Conservation (phyloP, 2,888 invertebrate species). For the Idaea biselata region DNA sequence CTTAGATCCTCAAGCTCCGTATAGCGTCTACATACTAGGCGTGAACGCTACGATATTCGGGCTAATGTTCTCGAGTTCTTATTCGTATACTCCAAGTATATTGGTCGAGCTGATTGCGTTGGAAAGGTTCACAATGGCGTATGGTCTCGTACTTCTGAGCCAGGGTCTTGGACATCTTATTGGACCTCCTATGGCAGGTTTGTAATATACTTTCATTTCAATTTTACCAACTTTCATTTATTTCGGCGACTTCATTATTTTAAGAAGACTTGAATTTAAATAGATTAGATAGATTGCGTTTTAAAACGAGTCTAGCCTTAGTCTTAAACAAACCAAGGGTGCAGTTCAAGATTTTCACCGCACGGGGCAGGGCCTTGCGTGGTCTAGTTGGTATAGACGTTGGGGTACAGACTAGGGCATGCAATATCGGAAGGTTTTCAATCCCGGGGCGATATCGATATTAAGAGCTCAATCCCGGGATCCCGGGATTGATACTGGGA, state of each 20-base stretch:
- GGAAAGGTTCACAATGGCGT: constrained; percentile 95
- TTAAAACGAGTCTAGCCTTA: too few relatives aligned
- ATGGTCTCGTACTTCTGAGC: constrained; percentile 92
- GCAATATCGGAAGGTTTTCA: too few relatives aligned
- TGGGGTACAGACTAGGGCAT: too few relatives aligned
- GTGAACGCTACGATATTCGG: constrained; percentile 87
- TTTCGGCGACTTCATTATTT: constrained; percentile 9
- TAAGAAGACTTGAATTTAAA: too few relatives aligned
- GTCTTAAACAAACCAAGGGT: too few relatives aligned
- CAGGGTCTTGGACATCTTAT: constrained; percentile 96
- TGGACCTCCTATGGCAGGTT: constrained; percentile 96
- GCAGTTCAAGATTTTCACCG: too few relatives aligned
- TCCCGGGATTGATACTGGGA: too few relatives aligned
- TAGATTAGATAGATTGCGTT: background rate
- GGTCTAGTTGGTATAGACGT: too few relatives aligned
- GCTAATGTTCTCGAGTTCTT: constrained; percentile 94
- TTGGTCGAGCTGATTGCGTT: constrained; percentile 93
- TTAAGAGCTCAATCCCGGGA: too few relatives aligned
- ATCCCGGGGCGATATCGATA: too few relatives aligned
- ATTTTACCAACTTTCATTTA: constrained; percentile 14
- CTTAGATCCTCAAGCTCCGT: constrained; percentile 53
- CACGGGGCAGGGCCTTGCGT: too few relatives aligned
- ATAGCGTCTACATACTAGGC: constrained; percentile 76
- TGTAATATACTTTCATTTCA: too few relatives aligned
- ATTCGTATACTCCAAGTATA: constrained; percentile 95